A percentile compares a stretch with the other conserved stretches of the same genome.
Evolutionary conservation across 2,888 invertebrate species (phyloP).

Genomic region (Thymelicus sylvestris): DNA sequence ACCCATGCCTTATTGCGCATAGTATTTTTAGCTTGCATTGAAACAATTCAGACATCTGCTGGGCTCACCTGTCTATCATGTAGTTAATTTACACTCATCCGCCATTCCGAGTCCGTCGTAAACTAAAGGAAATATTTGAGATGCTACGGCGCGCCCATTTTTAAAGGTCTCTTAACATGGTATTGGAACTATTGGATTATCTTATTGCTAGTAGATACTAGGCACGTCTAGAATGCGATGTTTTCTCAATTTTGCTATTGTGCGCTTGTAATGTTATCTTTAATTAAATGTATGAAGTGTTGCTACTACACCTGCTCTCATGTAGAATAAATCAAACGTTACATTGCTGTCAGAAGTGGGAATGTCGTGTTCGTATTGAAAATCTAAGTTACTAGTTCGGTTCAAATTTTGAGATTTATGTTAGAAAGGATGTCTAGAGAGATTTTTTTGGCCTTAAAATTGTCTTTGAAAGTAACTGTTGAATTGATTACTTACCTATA

Average conservation of each 20-base stretch:
- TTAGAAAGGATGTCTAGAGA: not conserved
- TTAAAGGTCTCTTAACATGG: conserved; percentile 60
- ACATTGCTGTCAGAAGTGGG: not conserved
- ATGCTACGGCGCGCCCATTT: conserved; percentile 61
- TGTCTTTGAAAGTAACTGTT: too few species aligned
- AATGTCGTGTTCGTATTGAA: not conserved
- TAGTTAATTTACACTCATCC: conserved; percentile 72
- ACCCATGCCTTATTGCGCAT: conserved; percentile 53
- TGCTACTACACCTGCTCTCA: not conserved
- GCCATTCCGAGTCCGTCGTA: conserved; percentile 62
- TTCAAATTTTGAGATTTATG: not conserved
- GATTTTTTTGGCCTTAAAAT: not conserved
- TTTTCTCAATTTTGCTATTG: conserved; percentile 15
- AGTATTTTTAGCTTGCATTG: conserved; percentile 77
- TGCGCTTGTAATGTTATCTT: conserved; percentile 11
- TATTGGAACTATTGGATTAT: conserved; percentile 49
- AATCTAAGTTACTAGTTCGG: too few species aligned
- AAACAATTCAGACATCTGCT: conserved; percentile 80
- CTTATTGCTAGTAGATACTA: conserved; percentile 38
- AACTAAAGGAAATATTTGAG: conserved; percentile 74
- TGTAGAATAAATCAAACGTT: not conserved
- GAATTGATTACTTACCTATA: not conserved
- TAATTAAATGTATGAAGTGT: conserved; percentile 2
- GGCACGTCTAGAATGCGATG: conserved; percentile 16
- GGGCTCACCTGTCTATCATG: conserved; percentile 79